Conservation (phyloP, 2,797 vertebrate species). For the Danionella dracula region DNA sequence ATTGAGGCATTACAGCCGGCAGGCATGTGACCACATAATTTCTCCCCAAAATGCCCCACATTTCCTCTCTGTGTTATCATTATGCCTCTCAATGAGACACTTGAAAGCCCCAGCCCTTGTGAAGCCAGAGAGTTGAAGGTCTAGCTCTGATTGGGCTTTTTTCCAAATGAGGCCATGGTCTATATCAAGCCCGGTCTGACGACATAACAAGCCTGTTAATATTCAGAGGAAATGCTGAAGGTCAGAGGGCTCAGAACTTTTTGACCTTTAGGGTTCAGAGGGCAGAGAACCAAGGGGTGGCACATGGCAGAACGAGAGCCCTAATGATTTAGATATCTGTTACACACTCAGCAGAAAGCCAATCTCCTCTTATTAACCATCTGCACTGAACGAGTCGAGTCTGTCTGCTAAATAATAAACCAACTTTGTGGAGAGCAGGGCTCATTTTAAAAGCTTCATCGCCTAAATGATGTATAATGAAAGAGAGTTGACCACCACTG, state of each 20-base stretch:
- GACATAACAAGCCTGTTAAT: slow-evolving; percentile 76
- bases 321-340: slow-evolving; percentile 99
- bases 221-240: slow-evolving; percentile 85
- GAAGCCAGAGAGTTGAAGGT: slow-evolving; percentile 51
- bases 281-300: slow-evolving; percentile 83
- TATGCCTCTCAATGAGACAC: slow-evolving; percentile 66
- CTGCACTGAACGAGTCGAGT: slow-evolving; percentile 72
- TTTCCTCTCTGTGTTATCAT: slow-evolving; percentile 71
- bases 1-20: slow-evolving; percentile 66
- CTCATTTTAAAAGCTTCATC: slow-evolving; percentile 30
- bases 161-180: slow-evolving; percentile 78
- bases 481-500: slow-evolving; percentile 54
- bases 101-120: slow-evolving; percentile 61
- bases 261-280: slow-evolving; percentile 81
- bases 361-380: slow-evolving; percentile 78
- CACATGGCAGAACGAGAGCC: slow-evolving; percentile 82
- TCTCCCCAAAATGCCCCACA: slow-evolving; percentile 61
- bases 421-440: slow-evolving; percentile 50
- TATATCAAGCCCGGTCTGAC: slow-evolving; percentile 75
- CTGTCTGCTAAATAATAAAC: slow-evolving; percentile 57
- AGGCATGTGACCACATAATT: slow-evolving; percentile 67
- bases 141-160: slow-evolving; percentile 69
- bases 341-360: slow-evolving; percentile 84
- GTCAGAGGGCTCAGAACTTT: slow-evolving; percentile 79
- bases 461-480: slow-evolving; percentile 53